Conservation (phyloP, 1,140 invertebrate genomes). For the Trichomalopsis sarcophagae region DNA sequence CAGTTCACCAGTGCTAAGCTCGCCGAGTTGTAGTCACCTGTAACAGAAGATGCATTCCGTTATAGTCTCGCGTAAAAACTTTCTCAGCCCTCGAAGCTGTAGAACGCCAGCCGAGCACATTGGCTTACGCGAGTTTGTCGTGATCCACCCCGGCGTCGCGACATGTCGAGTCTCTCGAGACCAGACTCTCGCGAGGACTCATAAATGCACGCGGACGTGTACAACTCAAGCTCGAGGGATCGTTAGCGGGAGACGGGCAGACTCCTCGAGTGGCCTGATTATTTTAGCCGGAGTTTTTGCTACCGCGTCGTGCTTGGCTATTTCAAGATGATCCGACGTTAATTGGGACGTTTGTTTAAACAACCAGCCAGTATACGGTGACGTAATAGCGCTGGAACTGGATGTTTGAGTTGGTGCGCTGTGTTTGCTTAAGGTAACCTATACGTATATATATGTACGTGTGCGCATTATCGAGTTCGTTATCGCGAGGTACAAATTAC, state of each 20-base stretch:
- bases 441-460: too few relatives aligned
- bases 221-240: background rate
- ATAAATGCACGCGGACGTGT: background rate
- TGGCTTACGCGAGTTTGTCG: background rate
- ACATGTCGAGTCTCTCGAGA: background rate
- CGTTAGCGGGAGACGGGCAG: background rate
- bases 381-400: too few relatives aligned
- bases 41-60: slow-evolving; percentile 51
- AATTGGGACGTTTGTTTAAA: background rate
- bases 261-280: slow-evolving; percentile 35
- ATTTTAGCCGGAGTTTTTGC: slow-evolving; percentile 3
- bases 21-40: slow-evolving; percentile 80
- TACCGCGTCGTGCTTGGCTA: too few relatives aligned
- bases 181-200: slow-evolving; percentile 17
- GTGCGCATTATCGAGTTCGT: too few relatives aligned
- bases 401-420: too few relatives aligned
- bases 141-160: background rate
- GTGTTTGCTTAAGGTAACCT: too few relatives aligned
- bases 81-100: background rate
- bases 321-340: background rate
- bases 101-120: too few relatives aligned
- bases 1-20: slow-evolving; percentile 82
- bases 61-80: background rate
- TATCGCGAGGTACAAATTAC: too few relatives aligned
- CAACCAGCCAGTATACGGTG: background rate